phyloP scores from a whole-genome alignment of 2,888 invertebrate species.

The Calliphora vomitoria region DNA sequence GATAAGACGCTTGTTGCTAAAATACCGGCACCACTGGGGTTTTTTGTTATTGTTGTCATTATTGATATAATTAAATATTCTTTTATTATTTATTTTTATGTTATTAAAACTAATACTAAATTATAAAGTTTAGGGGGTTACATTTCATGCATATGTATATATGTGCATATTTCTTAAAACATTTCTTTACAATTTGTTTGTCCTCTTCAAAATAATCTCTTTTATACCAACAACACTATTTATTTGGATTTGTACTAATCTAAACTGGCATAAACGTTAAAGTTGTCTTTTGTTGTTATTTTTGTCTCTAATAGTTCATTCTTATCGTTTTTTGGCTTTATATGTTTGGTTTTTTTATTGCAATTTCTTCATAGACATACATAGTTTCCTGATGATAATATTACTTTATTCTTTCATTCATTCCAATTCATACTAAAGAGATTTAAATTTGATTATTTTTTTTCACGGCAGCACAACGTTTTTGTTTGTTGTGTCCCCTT shows the following conservation, averaged over 20 bases:
- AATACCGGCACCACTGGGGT: constrained; percentile 2
- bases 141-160: not conserved
- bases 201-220: not conserved
- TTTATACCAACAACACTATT: not conserved
- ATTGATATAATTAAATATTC: no score
- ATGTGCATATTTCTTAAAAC: not conserved
- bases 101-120: no score
- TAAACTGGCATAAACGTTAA: not conserved
- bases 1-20: constrained; percentile 35
- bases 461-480: not conserved
- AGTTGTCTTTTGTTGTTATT: not conserved
- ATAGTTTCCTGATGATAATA: not conserved
- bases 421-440: not conserved
- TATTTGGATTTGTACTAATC: constrained; percentile 11
- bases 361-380: constrained; percentile 7
- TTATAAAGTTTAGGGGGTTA: no score
- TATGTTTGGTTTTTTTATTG: not conserved
- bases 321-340: constrained; percentile 23
- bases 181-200: not conserved
- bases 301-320: not conserved
- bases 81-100: no score
- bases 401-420: not conserved
- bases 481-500: not conserved
- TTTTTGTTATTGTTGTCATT: not conserved
- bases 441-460: not conserved